Evolutionary conservation across 1,140 invertebrate species (phyloP).

Genomic region (Acromyrmex charruanus): DNA sequence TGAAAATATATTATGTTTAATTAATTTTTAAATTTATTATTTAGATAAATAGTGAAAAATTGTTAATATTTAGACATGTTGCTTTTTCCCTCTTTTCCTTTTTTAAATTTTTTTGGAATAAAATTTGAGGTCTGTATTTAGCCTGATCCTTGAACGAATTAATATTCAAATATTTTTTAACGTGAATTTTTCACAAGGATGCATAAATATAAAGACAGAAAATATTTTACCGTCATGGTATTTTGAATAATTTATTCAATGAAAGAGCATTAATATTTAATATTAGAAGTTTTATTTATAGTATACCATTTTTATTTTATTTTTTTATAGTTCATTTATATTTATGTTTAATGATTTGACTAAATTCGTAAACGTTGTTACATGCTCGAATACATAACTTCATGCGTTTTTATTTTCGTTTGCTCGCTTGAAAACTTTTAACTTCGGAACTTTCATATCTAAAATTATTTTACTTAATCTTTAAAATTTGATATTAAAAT

Average conservation of each 20-base stretch:
- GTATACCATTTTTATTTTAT: neutral
- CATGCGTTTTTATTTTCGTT: neutral
- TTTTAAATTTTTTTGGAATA: neutral
- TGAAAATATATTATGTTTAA: neutral
- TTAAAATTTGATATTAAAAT: constrained; percentile 2
- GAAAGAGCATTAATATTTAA: neutral
- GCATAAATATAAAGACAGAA: neutral
- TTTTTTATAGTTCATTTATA: neutral
- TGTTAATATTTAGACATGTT: neutral
- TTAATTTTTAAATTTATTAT: neutral
- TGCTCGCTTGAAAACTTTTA: neutral
- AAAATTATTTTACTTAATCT: neutral
- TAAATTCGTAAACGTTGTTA: neutral
- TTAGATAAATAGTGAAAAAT: neutral
- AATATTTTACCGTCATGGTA: neutral
- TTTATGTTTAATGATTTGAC: neutral
- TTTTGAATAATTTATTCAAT: neutral
- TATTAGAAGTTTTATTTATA: neutral
- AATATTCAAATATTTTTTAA: neutral
- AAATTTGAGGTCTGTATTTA: neutral
- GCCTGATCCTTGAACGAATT: neutral
- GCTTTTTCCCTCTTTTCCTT: neutral
- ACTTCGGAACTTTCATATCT: neutral
- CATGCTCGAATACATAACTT: neutral
- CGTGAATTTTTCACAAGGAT: neutral